Base-by-base conservation (phyloP, 2,113 vertebrate species). In the Uria lomvia region DNA sequence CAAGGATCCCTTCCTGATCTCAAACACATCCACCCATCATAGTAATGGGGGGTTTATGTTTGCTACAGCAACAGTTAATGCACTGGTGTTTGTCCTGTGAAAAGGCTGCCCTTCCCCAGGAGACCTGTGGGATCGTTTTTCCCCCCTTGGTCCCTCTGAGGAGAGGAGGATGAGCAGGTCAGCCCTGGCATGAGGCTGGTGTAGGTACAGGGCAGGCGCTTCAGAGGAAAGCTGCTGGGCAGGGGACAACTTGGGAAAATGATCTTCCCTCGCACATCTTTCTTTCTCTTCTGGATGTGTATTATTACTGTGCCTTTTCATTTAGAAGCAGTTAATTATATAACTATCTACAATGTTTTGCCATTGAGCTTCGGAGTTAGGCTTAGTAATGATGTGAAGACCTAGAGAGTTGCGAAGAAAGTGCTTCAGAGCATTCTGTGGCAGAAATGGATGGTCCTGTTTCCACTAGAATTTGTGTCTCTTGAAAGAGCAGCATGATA, bases 141-240 rank as follows among this genome's bases (percentile, higher is more conserved):
- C 66, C 18, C 19, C 3, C 20, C 24, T 52, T 2, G 3, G 5
- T 40, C 20, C 22, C 13, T 45, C 59, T 80, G 56, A 23, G 71
- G 52, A 27, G 42, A 68, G 11, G n/a, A 83, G 8, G 26, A 40
- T 17, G 16, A 42, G 16, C 8, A 3, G 52, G 10, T 43, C 50
- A 45, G 62, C 29, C 15, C 55, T 45, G 32, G 59, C 22, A 6
- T 11, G 9, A 60, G 55, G 20, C 27, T 91, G 76, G 5, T 56
- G 15, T 38, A 49, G 40, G 8, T 59, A 8, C 15, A 50, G 55
- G 50, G 24, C 55, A 58, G 38, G 29, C 0, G 0, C 49, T 74
- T 47, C 1, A 8, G 43, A 52, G 53, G 38, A 71, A 72, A 65
- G 66, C 29, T 78, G 30, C 13, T 32, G n/a, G 45, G 38, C 63